These are phyloP conservation scores for Idaea straminata DNA, from an alignment of 2,888 invertebrate genomes.

Conservation along the genomic window DNA sequence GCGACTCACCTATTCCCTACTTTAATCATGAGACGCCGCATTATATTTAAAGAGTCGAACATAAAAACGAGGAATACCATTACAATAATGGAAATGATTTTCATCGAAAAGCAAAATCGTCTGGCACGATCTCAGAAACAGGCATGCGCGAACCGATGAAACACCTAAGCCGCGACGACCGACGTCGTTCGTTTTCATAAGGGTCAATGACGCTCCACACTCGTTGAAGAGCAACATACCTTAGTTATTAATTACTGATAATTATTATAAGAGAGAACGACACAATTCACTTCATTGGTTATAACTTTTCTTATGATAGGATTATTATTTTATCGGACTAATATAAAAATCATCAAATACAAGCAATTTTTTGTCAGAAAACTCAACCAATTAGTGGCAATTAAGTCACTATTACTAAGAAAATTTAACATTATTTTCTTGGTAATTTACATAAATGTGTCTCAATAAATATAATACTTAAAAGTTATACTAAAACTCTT, in stretches of 20 bases:
- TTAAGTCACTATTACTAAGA: background rate
- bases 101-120: slow-evolving; percentile 56
- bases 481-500: background rate
- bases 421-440: background rate
- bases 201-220: slow-evolving; percentile 63
- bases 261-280: background rate
- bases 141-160: slow-evolving; percentile 71
- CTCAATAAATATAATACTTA: background rate
- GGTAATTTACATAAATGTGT: background rate
- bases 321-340: background rate
- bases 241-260: slow-evolving; percentile 19
- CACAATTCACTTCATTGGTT: background rate
- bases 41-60: background rate
- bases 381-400: too few species aligned
- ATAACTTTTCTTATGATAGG: background rate
- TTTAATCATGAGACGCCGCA: slow-evolving; percentile 11
- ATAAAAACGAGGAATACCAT: slow-evolving; percentile 37
- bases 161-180: slow-evolving; percentile 65
- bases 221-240: slow-evolving; percentile 50
- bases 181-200: slow-evolving; percentile 61
- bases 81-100: slow-evolving; percentile 67
- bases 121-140: slow-evolving; percentile 69
- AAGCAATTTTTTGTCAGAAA: too few species aligned
- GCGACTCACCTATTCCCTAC: slow-evolving; percentile 23
- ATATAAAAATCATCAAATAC: background rate